Evolutionary conservation across 2,888 invertebrate species (phyloP), one percentile per base, ranked within the genome.

Genomic region (Axea sp.): DNA sequence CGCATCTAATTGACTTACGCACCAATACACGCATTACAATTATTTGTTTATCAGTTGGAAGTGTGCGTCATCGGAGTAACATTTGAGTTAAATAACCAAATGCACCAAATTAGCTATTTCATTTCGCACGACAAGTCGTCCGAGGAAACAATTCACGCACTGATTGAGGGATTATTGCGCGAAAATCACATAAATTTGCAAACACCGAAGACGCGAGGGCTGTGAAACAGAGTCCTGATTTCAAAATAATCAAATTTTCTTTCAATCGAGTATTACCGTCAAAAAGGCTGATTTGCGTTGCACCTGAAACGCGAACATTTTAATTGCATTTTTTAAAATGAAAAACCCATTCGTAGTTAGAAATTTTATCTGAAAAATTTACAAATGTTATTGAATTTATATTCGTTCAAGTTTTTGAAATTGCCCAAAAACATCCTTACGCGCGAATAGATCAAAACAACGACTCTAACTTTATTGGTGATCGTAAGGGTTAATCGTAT

Each of bases 141-240:
- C 35, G 15, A 8, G 28, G 14, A 51, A 64, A 64, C 51, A 53
- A 64, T 53, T 53, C 41, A 22, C 8, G 6, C 22, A 30, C 35
- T 68, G 67, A 68, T 68, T 68, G 67, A 28, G 30, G 51, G 39
- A 43, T 68, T 59, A 68, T 59, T 69, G 53, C 41, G 39, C 26
- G 59, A 57, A 51, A 68, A 57, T 68, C 35, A 51, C 45, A 31
- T 45, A 43, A 49, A 39, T 22, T 49, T 57, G 22, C 26, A 12
- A 30, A 3, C 8, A 15, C 15, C 9, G 43, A 49, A 67, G 57
- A 51, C 39, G 22, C 24, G 55, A 45, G 33, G 17, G 14, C 43
- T 30, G 12, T 53, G 65, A 53, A 53, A 31, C 41, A 8, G 33
- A 14, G 15, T 51, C 24, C 57, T 67, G 57, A 67, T 67, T 57